These are phyloP conservation scores for Clarias macrocephalus DNA, from an alignment of 2,113 vertebrate species.

Conservation along the genomic window DNA sequence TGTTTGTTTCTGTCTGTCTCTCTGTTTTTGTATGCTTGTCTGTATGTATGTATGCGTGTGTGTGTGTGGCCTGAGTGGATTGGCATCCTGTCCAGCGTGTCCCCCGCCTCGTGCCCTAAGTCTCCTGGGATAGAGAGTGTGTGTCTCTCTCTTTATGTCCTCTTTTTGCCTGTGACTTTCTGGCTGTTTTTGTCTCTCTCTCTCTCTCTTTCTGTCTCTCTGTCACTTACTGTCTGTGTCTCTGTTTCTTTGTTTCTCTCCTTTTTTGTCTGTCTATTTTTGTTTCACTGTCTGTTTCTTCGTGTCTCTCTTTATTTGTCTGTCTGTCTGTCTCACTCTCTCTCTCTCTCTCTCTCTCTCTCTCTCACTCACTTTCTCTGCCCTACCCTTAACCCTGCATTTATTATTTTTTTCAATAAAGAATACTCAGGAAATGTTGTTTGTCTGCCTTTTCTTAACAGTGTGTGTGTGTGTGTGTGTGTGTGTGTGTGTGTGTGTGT, in stretches of 20 bases:
- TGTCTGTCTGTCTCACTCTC: neutral
- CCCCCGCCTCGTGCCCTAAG: too few species aligned
- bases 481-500: conserved; percentile 16
- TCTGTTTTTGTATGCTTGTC: too few species aligned
- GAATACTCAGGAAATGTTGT: neutral
- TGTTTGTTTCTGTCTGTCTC: neutral
- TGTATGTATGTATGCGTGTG: neutral
- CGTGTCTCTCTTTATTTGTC: neutral
- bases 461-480: conserved; percentile 18
- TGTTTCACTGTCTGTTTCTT: neutral
- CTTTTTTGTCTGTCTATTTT: neutral
- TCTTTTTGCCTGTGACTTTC: neutral
- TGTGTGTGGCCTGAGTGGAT: neutral
- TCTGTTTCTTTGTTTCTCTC: neutral
- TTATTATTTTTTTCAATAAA: neutral
- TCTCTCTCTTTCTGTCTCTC: conserved; percentile 17
- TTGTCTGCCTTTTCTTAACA: neutral
- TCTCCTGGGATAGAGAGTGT: neutral
- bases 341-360: neutral
- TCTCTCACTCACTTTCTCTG: neutral
- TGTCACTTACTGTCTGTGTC: neutral
- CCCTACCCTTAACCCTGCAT: neutral
- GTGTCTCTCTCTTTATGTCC: neutral
- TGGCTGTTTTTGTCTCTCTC: neutral
- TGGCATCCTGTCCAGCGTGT: too few species aligned